Evolutionary conservation across 2,888 invertebrate genomes (phyloP).

Genomic region (Gymnosoma rotundatum): DNA sequence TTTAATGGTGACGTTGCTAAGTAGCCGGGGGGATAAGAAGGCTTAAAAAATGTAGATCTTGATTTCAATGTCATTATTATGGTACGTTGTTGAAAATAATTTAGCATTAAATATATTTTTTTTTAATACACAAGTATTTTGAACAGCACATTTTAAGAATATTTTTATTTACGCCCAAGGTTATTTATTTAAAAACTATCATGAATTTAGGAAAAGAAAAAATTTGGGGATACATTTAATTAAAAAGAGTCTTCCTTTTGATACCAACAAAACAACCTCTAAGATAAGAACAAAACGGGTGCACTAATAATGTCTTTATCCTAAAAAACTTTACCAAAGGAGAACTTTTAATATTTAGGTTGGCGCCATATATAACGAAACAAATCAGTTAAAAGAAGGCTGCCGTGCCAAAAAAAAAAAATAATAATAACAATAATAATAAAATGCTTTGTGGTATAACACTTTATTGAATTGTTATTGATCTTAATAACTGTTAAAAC

Average conservation of each 20-base stretch:
- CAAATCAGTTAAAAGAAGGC: no score
- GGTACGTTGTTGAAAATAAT: slow-evolving; percentile 9
- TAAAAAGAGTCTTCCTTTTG: background rate
- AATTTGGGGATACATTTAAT: slow-evolving; percentile 4
- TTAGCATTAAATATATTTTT: slow-evolving; percentile 16
- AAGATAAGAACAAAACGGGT: background rate
- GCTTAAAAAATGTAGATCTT: slow-evolving; percentile 24
- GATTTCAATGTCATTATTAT: slow-evolving; percentile 47
- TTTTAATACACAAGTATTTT: slow-evolving; percentile 24
- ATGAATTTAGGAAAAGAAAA: background rate
- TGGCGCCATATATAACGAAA: background rate
- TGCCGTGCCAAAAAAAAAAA: background rate
- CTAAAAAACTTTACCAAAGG: background rate
- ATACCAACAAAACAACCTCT: background rate
- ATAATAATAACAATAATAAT: no score
- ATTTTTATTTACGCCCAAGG: slow-evolving; percentile 5
- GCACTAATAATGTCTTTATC: background rate
- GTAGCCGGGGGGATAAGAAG: background rate
- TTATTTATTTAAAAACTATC: background rate
- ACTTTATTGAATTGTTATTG: background rate
- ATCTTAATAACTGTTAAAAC: background rate
- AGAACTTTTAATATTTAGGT: background rate
- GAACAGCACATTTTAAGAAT: slow-evolving; percentile 1
- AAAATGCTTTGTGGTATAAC: background rate
- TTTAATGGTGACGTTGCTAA: slow-evolving; percentile 48